These are phyloP conservation scores for Lepidocolaptes lacrymiger DNA, from an alignment of 2,797 vertebrate genomes.

Conservation along the genomic window DNA sequence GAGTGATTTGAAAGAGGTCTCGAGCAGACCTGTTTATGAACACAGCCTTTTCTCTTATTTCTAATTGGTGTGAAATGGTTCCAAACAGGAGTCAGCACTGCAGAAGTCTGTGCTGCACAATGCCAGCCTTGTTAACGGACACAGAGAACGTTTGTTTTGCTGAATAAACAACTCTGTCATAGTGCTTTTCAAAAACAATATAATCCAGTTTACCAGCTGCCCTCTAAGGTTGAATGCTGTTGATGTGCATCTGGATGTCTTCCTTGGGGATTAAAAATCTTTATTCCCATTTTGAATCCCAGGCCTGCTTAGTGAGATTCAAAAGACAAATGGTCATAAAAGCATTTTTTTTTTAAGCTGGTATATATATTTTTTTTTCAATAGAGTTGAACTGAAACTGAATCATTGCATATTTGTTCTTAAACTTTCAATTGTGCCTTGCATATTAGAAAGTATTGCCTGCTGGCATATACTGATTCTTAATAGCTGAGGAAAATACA, in stretches of 20 bases:
- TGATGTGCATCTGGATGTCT: slow-evolving; percentile 60
- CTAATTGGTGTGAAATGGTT: slow-evolving; percentile 80
- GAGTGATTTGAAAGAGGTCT: slow-evolving; percentile 63
- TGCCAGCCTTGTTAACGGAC: slow-evolving; percentile 76
- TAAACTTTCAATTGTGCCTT: background rate
- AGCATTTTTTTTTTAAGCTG: background rate
- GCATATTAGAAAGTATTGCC: background rate
- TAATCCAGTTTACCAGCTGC: slow-evolving; percentile 71
- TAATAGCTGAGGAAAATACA: background rate
- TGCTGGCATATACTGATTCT: background rate
- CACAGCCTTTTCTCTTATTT: slow-evolving; percentile 76
- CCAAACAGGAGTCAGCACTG: slow-evolving; percentile 72
- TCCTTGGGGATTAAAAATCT: slow-evolving; percentile 63
- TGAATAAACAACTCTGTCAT: slow-evolving; percentile 77
- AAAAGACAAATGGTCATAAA: background rate
- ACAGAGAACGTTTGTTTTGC: slow-evolving; percentile 77
- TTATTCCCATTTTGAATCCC: slow-evolving; percentile 41
- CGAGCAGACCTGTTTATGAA: slow-evolving; percentile 59
- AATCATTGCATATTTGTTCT: background rate
- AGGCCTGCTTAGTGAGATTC: background rate
- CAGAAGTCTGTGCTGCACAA: slow-evolving; percentile 70
- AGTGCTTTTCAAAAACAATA: slow-evolving; percentile 67
- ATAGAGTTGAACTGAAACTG: background rate
- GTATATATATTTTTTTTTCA: background rate
- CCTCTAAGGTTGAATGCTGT: slow-evolving; percentile 48